Evolutionary conservation across 1,140 invertebrate genomes (phyloP).

Genomic region (Pseudomyrmex gracilis): DNA sequence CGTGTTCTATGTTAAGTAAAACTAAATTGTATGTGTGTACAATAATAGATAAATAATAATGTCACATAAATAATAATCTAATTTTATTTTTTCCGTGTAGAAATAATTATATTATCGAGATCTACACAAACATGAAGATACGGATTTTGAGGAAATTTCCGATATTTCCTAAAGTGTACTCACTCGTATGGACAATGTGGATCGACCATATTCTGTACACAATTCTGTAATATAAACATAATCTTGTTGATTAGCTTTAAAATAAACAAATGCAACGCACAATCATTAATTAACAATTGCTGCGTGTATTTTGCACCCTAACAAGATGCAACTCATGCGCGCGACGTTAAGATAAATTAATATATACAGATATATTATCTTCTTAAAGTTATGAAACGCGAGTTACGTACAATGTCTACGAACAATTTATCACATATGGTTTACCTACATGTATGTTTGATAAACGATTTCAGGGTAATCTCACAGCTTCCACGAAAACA

Average conservation of each 20-base stretch:
- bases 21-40: neutral
- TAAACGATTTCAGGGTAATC: conserved; percentile 28
- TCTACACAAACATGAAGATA: no score
- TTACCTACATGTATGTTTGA: conserved; percentile 10
- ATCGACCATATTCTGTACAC: no score
- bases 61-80: no score
- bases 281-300: neutral
- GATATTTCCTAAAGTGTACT: no score
- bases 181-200: no score
- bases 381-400: conserved; percentile 8
- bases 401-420: conserved; percentile 20
- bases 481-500: neutral
- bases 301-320: neutral
- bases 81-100: no score
- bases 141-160: no score
- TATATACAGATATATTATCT: neutral
- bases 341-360: conserved; percentile 21
- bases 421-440: neutral
- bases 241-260: no score
- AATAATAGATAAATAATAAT: neutral
- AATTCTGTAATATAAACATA: no score
- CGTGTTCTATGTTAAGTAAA: neutral
- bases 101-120: no score
- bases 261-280: no score
- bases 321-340: neutral